phyloP scores from a whole-genome alignment of 64 coral and sea anemone genomes.

The Stichodactyla mertensii region DNA sequence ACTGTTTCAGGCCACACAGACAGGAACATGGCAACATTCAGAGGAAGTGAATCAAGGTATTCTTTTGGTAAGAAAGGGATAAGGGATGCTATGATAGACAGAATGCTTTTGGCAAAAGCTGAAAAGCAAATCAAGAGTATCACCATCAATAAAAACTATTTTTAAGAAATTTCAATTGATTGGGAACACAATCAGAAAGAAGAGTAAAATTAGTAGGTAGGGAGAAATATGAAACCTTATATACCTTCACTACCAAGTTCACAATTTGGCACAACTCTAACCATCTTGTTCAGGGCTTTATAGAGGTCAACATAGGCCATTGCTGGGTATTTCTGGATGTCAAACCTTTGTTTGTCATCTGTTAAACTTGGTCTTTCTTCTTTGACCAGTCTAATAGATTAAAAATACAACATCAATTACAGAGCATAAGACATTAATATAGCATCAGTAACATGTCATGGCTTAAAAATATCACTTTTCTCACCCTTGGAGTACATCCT shows the following conservation, averaged over 20 bases:
- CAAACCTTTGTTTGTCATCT: conserved; percentile 77
- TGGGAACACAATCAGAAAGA: too few relatives aligned
- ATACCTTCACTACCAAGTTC: conserved; percentile 95
- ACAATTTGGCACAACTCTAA: conserved; percentile 76
- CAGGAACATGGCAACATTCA: conserved; percentile 69
- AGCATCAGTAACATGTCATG: too few relatives aligned
- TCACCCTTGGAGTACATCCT: conserved; percentile 80
- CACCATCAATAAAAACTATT: neutral
- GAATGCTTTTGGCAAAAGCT: conserved; percentile 92
- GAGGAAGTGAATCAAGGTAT: conserved; percentile 69
- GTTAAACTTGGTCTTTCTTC: conserved; percentile 70
- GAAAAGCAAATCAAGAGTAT: neutral
- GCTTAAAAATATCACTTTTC: neutral
- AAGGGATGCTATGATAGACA: conserved; percentile 85
- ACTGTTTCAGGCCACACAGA: conserved; percentile 51
- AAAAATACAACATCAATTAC: neutral
- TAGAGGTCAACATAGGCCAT: conserved; percentile 93
- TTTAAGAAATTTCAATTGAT: neutral
- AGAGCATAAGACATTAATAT: too few relatives aligned
- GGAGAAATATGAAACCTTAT: neutral
- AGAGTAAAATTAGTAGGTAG: neutral
- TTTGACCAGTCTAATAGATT: conserved; percentile 70
- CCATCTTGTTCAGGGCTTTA: conserved; percentile 69
- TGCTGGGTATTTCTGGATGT: conserved; percentile 53
- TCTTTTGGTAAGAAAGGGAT: conserved; percentile 89